Percentiles rank a stretch among this genome's conserved stretches.
phyloP scores from a whole-genome alignment of 2,113 vertebrate species.

The Xenopus laevis region DNA sequence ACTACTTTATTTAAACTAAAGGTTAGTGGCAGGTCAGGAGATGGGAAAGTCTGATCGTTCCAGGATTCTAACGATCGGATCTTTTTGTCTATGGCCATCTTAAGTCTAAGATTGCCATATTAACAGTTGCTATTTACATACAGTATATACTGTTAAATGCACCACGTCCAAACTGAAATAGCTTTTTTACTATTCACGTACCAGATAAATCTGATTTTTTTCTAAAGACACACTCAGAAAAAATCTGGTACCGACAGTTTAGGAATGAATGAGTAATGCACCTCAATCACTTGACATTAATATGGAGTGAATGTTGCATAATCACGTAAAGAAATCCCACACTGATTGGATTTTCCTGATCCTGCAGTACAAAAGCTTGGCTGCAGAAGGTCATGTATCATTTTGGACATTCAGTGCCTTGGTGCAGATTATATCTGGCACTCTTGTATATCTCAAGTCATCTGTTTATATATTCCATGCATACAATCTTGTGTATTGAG shows the following conservation, averaged over 20 bases:
- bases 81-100: no score
- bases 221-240: not conserved
- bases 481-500: not conserved
- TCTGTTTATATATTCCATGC: constrained; percentile 1
- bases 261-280: constrained; percentile 2
- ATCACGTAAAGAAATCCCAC: constrained; percentile 6
- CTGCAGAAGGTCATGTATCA: not conserved
- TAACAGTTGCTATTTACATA: no score
- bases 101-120: no score
- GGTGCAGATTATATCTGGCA: no score
- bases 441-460: not conserved
- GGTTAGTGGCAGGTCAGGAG: no score
- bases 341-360: constrained; percentile 28
- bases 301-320: constrained; percentile 24
- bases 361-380: not conserved
- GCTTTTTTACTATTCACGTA: no score
- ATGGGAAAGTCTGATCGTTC: no score
- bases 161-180: no score
- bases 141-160: no score
- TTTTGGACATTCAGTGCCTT: not conserved
- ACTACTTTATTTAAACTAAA: no score
- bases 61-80: no score
- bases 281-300: constrained; percentile 35
- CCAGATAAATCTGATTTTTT: constrained; percentile 1
- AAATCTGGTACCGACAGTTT: not conserved